Conservation (phyloP, 2,888 invertebrate genomes). For the Acrobasis suavella region DNA sequence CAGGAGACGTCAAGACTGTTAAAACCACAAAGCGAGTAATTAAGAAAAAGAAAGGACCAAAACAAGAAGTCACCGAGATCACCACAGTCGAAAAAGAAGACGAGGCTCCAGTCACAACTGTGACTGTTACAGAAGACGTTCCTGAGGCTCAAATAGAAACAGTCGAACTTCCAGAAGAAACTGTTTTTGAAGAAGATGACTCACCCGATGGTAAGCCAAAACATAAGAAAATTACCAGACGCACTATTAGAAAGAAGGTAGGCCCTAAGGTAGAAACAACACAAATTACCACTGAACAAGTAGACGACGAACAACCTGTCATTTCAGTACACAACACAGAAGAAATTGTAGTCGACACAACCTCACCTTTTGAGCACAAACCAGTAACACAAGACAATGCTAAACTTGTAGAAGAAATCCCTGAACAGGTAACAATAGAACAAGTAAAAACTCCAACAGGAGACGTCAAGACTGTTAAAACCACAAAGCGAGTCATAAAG, state of each 20-base stretch:
- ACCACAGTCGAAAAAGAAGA: conserved; percentile 17
- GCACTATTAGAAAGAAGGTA: conserved; percentile 58
- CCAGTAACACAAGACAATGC: background rate
- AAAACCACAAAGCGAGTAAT: conserved; percentile 42
- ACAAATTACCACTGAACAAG: conserved; percentile 53
- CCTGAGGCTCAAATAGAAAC: conserved; percentile 29
- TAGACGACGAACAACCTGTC: conserved; percentile 66
- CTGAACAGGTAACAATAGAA: too few relatives aligned
- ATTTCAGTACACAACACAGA: conserved; percentile 56
- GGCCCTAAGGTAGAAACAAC: conserved; percentile 28
- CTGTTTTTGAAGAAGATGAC: conserved; percentile 30
- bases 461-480: too few relatives aligned
- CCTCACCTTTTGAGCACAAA: background rate
- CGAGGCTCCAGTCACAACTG: conserved; percentile 10
- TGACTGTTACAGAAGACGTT: conserved; percentile 3
- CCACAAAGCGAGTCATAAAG: too few relatives aligned
- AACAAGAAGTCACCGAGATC: conserved; percentile 28
- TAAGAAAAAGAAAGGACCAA: conserved; percentile 41
- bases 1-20: conserved; percentile 40
- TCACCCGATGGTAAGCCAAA: conserved; percentile 34
- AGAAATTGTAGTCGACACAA: conserved; percentile 13
- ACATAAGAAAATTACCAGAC: conserved; percentile 36
- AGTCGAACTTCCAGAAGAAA: conserved; percentile 29
- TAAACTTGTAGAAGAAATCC: too few relatives aligned
- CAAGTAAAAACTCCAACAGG: too few relatives aligned